Percentiles rank a stretch among this genome's conserved stretches.
Evolutionary conservation across 2,797 vertebrate species (phyloP).

Genomic region (Acanthurus tractus): DNA sequence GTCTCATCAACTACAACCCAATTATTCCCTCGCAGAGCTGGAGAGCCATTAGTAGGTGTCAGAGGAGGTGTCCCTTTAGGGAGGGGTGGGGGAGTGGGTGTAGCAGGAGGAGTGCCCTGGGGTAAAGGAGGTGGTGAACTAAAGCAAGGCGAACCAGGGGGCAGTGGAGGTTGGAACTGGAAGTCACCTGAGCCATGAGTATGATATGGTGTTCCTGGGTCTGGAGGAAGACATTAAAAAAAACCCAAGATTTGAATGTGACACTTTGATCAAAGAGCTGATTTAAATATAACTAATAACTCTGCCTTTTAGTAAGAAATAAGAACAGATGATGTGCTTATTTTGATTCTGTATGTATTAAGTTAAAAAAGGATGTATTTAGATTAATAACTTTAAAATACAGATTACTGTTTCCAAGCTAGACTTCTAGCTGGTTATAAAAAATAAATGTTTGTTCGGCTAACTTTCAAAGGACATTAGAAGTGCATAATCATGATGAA

Average conservation of each 20-base stretch:
- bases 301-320: background rate
- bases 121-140: constrained; percentile 91
- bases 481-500: background rate
- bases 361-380: background rate
- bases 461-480: background rate
- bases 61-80: constrained; percentile 88
- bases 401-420: too few relatives aligned
- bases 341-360: background rate
- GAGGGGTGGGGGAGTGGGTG: constrained; percentile 87
- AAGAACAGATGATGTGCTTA: background rate
- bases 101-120: constrained; percentile 89
- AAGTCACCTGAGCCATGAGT: constrained; percentile 78
- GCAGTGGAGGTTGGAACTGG: constrained; percentile 91
- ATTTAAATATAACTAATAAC: constrained; percentile 14
- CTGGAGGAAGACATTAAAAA: constrained; percentile 64
- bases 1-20: constrained; percentile 76
- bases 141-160: constrained; percentile 86
- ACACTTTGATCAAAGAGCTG: background rate
- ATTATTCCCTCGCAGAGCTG: constrained; percentile 69
- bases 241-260: background rate
- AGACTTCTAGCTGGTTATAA: background rate
- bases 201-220: constrained; percentile 76
- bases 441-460: background rate
- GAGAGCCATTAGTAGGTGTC: constrained; percentile 84
- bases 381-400: background rate